Percentiles rank a stretch among this genome's conserved stretches.
Conservation (phyloP, 2,113 vertebrate genomes). For the Podocnemis expansa region DNA sequence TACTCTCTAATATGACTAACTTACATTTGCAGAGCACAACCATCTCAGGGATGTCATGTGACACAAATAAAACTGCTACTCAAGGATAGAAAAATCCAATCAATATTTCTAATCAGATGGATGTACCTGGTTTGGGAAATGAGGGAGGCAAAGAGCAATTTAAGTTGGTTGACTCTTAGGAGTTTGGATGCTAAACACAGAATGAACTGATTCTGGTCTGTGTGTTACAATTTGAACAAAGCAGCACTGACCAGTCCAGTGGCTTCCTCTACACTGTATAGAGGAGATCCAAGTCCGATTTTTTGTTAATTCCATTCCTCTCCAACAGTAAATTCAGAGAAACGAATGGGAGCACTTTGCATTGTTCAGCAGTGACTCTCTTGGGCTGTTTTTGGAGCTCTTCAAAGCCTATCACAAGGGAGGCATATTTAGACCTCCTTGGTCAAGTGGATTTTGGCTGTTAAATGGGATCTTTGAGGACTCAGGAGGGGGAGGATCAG, state of each 20-base stretch:
- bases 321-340: background rate
- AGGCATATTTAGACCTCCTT: background rate
- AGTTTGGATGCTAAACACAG: slow-evolving; percentile 2
- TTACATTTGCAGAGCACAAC: background rate
- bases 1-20: background rate
- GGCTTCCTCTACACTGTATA: background rate
- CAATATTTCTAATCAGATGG: slow-evolving; percentile 19
- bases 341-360: background rate
- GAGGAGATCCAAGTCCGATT: background rate
- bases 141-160: slow-evolving; percentile 13
- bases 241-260: background rate
- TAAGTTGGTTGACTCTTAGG: slow-evolving; percentile 2
- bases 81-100: slow-evolving; percentile 24
- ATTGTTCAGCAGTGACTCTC: rapidly evolving
- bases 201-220: background rate
- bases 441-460: background rate
- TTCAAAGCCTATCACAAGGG: background rate
- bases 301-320: background rate
- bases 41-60: background rate
- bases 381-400: background rate
- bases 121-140: slow-evolving; percentile 23
- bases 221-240: background rate
- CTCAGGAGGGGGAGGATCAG: background rate
- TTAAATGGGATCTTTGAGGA: background rate
- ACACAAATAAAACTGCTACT: background rate